These are phyloP conservation scores for Enteromius trimaculatus DNA, from an alignment of 2,797 vertebrate genomes.

Conservation along the genomic window DNA sequence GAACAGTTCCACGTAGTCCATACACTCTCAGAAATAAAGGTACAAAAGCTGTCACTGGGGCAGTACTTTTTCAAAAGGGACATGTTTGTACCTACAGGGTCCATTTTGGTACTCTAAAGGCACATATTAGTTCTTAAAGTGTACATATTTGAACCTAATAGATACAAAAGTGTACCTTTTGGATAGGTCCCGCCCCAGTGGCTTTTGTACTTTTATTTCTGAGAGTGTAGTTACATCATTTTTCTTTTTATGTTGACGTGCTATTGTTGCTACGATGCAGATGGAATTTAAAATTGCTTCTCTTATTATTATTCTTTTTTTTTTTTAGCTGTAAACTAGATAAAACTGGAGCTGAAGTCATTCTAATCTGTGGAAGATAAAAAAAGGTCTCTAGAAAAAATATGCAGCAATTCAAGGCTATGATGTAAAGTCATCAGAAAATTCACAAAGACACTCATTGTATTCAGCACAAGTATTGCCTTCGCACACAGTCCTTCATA, in stretches of 20 bases:
- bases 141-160: too few relatives aligned
- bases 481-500: constrained; percentile 7
- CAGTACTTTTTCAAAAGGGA: too few relatives aligned
- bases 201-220: too few relatives aligned
- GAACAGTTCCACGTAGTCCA: background rate
- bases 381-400: background rate
- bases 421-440: background rate
- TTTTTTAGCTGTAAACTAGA: background rate
- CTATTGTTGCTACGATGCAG: background rate
- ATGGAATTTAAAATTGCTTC: background rate
- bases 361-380: background rate
- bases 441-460: background rate
- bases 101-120: too few relatives aligned
- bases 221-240: too few relatives aligned
- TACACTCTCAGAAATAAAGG: too few relatives aligned
- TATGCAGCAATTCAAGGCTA: background rate
- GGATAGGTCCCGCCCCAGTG: too few relatives aligned
- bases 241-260: background rate
- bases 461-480: background rate
- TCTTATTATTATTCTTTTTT: background rate
- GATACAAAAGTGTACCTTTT: too few relatives aligned
- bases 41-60: too few relatives aligned
- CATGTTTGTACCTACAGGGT: too few relatives aligned
- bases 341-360: too few relatives aligned
- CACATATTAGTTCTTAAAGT: too few relatives aligned